Evolutionary conservation across 23 tunicate genomes (phyloP).

Genomic region (Corella eumyota): DNA sequence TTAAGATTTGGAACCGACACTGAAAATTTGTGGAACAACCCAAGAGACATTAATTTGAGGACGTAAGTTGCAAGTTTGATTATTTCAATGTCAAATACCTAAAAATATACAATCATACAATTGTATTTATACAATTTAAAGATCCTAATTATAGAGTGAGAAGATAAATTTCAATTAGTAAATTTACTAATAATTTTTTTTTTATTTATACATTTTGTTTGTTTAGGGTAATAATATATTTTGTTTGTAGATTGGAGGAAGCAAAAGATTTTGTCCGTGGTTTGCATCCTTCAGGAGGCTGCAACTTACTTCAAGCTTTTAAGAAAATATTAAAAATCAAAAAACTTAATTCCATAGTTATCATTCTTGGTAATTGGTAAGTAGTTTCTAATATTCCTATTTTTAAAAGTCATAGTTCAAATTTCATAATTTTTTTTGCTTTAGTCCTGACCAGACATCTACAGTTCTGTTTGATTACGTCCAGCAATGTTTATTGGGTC

Average conservation of each 20-base stretch:
- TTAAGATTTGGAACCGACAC: conserved; percentile 75
- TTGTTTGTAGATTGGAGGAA: conserved; percentile 47
- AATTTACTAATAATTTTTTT: too few species aligned
- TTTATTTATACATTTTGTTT: too few species aligned
- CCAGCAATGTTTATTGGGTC: conserved; percentile 65
- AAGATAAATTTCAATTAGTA: not conserved
- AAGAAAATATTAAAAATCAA: conserved; percentile 73
- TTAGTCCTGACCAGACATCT: conserved; percentile 85
- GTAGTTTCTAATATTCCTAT: not conserved
- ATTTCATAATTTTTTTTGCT: conserved; percentile 1
- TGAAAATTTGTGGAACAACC: conserved; percentile 49
- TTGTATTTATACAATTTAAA: not conserved
- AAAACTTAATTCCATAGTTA: conserved; percentile 52
- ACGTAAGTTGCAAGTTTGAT: conserved; percentile 15
- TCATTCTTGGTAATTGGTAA: conserved; percentile 79
- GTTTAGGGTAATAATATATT: too few species aligned
- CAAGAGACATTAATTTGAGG: conserved; percentile 64
- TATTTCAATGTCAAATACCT: not conserved
- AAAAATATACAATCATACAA: not conserved
- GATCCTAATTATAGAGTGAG: too few species aligned
- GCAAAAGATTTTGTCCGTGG: conserved; percentile 77
- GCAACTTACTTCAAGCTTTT: conserved; percentile 73
- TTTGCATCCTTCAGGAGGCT: conserved; percentile 78
- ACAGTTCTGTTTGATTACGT: conserved; percentile 65
- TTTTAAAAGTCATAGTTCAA: too few species aligned